Percentiles rank a stretch among this genome's conserved stretches.
These are phyloP conservation scores for Tricholauxania praeusta DNA, from an alignment of 2,888 invertebrate genomes.

Conservation along the genomic window DNA sequence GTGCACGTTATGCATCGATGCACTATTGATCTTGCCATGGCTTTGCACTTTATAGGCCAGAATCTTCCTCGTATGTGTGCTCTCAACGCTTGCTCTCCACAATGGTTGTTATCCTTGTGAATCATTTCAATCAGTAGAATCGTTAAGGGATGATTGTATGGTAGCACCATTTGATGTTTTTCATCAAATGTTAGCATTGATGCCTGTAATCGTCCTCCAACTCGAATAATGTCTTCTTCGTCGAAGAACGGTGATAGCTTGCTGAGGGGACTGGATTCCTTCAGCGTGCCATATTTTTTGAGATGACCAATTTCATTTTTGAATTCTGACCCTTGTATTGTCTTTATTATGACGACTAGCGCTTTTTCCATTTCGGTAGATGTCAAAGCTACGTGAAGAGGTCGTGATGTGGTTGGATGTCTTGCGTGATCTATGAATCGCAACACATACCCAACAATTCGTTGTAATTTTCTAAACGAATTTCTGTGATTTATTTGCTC, in stretches of 20 bases:
- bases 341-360: too few species aligned
- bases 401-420: too few species aligned
- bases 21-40: background rate
- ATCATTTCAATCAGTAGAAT: background rate
- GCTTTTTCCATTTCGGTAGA: too few species aligned
- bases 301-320: too few species aligned
- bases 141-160: background rate
- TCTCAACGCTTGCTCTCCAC: background rate
- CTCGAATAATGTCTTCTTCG: background rate
- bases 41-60: background rate
- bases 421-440: too few species aligned
- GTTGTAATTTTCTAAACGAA: too few species aligned
- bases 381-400: too few species aligned
- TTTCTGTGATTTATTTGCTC: too few species aligned
- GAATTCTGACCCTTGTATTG: too few species aligned
- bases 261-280: too few species aligned
- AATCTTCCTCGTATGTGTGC: background rate
- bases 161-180: background rate
- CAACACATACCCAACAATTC: too few species aligned
- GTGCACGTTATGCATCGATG: background rate
- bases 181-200: background rate
- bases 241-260: background rate
- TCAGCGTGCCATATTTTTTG: too few species aligned
- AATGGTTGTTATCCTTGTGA: background rate
- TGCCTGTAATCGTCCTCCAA: background rate